A percentile compares a stretch with the other conserved stretches of the same genome.
phyloP scores from a whole-genome alignment of 1,140 invertebrate species.

The Holotrichia oblita region DNA sequence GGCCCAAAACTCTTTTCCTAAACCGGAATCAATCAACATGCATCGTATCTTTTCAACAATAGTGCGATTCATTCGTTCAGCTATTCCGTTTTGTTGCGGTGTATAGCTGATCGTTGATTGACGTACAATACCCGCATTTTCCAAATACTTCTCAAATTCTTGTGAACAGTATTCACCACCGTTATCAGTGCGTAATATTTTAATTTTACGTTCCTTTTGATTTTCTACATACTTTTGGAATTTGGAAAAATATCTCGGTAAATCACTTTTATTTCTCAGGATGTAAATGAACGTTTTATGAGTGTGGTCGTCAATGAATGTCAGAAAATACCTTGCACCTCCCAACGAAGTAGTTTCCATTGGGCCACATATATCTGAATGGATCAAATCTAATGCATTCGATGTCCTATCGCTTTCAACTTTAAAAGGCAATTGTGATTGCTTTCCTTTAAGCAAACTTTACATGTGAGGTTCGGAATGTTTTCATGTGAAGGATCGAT shows the following conservation, averaged over 20 bases:
- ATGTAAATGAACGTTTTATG: constrained; percentile 59
- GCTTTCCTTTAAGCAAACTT: too few relatives aligned
- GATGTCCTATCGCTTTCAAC: too few relatives aligned
- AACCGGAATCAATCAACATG: constrained; percentile 48
- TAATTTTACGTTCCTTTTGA: constrained; percentile 54
- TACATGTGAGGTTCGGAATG: too few relatives aligned
- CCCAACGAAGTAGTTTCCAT: constrained; percentile 55
- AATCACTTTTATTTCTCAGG: constrained; percentile 52
- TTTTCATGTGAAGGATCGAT: too few relatives aligned
- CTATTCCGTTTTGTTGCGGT: constrained; percentile 47
- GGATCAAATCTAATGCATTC: constrained; percentile 31
- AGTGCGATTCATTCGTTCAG: constrained; percentile 57
- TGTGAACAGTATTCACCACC: constrained; percentile 55
- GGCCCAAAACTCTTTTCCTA: constrained; percentile 56
- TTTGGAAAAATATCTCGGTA: constrained; percentile 44
- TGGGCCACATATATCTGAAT: constrained; percentile 59
- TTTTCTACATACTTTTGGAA: constrained; percentile 57
- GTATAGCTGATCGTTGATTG: constrained; percentile 5
- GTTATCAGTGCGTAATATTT: constrained; percentile 55
- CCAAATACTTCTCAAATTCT: too few relatives aligned
- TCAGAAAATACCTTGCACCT: constrained; percentile 59
- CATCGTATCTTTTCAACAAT: constrained; percentile 58
- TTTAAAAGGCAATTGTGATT: too few relatives aligned
- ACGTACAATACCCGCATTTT: constrained; percentile 31
- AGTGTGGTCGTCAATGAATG: constrained; percentile 61